phyloP scores from a whole-genome alignment of 1,140 invertebrate species.

The Ruditapes philippinarum region DNA sequence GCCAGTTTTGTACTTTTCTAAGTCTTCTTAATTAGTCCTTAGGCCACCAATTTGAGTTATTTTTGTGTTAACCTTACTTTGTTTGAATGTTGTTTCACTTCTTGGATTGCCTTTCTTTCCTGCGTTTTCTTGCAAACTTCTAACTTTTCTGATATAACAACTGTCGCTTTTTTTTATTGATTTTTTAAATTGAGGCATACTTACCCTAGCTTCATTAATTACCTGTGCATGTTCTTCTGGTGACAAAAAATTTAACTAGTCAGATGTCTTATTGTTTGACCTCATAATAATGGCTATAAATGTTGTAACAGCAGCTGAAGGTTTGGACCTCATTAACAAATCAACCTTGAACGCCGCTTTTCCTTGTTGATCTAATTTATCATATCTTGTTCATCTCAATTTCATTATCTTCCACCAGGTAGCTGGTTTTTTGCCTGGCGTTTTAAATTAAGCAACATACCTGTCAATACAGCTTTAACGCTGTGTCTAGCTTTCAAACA shows the following conservation, averaged over 20 bases:
- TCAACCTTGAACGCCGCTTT: too few species aligned
- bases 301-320: background rate
- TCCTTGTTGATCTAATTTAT: background rate
- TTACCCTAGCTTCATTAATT: too few species aligned
- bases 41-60: too few species aligned
- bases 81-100: too few species aligned
- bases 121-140: too few species aligned
- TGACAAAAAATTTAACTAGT: background rate
- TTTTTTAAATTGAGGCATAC: too few species aligned
- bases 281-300: background rate
- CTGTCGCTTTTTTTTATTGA: too few species aligned
- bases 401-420: background rate
- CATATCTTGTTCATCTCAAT: background rate
- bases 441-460: background rate
- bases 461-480: background rate
- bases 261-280: background rate
- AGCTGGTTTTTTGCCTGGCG: conserved; percentile 6
- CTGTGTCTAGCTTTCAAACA: background rate
- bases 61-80: too few species aligned
- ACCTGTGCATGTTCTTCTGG: background rate
- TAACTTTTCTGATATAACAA: too few species aligned
- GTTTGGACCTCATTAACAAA: background rate
- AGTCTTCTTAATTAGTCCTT: too few species aligned
- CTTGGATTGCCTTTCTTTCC: too few species aligned
- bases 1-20: too few species aligned